Evolutionary conservation across 2,888 invertebrate genomes (phyloP), one percentile per base, ranked within the genome.

Genomic region (Cerceris ruficornis): DNA sequence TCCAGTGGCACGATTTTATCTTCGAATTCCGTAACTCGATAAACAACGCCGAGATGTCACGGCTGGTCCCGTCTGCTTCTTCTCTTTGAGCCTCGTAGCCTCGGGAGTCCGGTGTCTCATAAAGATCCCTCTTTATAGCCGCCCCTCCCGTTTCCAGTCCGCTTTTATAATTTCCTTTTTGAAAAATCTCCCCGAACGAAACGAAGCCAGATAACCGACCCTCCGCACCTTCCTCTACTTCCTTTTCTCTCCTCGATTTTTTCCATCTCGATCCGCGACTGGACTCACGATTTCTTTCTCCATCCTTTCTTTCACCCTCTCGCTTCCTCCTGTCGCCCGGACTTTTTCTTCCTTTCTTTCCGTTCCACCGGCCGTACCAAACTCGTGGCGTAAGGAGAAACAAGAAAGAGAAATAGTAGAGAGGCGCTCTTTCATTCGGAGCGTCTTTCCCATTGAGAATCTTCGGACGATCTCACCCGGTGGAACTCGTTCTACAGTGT

Each of bases 61-160:
- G 88, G 86, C 82, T 79, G 84, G 80, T 82, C 76, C 80, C 71
- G 67, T 13, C 70, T 70, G 80, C 65, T 79, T 80, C 80, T 80
- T 71, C 80, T 66, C 49, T 61, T 65, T 68, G 72, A 69, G 68
- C 57, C 67, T 42, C 43, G 52, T 1, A 64, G 67, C 74, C 69
- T 66, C 75, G 83, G 89, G 87, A 87, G 86, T 50, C 61, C 58
- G 14, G 69, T 88, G 90, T 91, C 92, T 90, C 92, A 86, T 92
- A 92, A 92, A 92, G 89, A 91, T 91, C 89, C 88, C 89, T 91
- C 87, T 92, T 91, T 91, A 91, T 90, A 88, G 87, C 89, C 85
- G 86, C 86, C 88, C 88, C 85, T 86, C 89, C 87, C 90, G 88
- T 91, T 91, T 92, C 89, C 87, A 90, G 89, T 86, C 85, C 89